Evolutionary conservation across 2,888 invertebrate genomes (phyloP), one percentile per base, ranked within the genome.

Genomic region (Stegophylla sp.): DNA sequence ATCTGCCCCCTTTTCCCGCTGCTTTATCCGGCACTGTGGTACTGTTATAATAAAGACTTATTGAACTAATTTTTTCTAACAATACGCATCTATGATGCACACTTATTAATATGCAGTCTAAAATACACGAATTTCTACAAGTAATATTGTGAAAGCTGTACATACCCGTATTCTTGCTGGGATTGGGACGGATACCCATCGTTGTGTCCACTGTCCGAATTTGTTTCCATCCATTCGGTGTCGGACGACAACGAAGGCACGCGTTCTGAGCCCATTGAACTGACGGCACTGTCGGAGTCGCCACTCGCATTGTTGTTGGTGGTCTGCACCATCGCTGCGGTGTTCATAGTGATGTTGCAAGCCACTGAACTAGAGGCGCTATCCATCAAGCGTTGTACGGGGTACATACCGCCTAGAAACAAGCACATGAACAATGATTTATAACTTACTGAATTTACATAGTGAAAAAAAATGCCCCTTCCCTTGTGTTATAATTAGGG

Each of bases 231-330:
- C 95, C 95, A 95, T 85, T 95, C 95, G 3, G 94, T 93, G 85
- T 95, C 95, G 1, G 95, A 95, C 1, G 95, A 94, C 1, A 95
- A 88, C 0, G 94, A 94, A 3, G 94, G 94, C 13, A 95, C 94
- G 17, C 95, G 89, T 85, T 96, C 95, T 1, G 95, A 95, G 3
- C 95, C 95, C 94, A 96, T 94, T 1, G 95, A 95, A 82, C 95
- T 95, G 51, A 95, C 95, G 0, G 95, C 95, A 85, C 95, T 95
- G 87, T 96, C 96, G 0, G 94, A 93, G 86, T 96, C 93, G 92
- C 90, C 87, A 93, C 88, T 79, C 2, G 81, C 64, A n/a, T n/a
- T n/a, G 53, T 76, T 82, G 12, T 45, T 69, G 51, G 63, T 72
- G 48, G 67, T 82, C 28, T 82, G 82, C 7, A 71, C 51, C 66